Evolutionary conservation across 2,797 vertebrate genomes (phyloP).

Genomic region (Pipistrellus pipistrellus): DNA sequence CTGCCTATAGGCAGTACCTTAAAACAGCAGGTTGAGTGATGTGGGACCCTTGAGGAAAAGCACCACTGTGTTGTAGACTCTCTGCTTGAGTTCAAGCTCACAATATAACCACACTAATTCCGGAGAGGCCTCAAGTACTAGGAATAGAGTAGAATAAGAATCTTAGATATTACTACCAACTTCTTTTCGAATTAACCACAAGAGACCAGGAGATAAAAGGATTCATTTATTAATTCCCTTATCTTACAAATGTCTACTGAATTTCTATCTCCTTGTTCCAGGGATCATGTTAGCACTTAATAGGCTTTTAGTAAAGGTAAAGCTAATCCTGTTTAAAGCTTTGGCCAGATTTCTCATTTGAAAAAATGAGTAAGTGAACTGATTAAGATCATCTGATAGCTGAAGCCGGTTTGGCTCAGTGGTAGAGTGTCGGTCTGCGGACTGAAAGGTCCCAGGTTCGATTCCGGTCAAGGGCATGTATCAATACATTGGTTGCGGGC

Average conservation of each 20-base stretch:
- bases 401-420: too few relatives aligned
- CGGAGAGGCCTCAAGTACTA: neutral
- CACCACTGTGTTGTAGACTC: neutral
- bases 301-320: neutral
- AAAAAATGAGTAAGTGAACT: constrained; percentile 28
- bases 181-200: neutral
- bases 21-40: neutral
- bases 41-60: neutral
- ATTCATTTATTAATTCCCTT: neutral
- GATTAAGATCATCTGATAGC: neutral
- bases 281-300: neutral
- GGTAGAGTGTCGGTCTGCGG: too few relatives aligned
- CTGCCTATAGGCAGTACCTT: neutral
- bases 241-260: neutral
- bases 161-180: neutral
- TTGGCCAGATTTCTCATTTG: neutral
- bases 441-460: too few relatives aligned
- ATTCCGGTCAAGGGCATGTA: too few relatives aligned
- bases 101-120: neutral
- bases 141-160: neutral
- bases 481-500: too few relatives aligned
- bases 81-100: neutral
- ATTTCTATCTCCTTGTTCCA: neutral
- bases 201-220: neutral
- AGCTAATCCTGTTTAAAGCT: neutral